Evolutionary conservation across 2,797 vertebrate genomes (phyloP).

Genomic region (Sebastes kiyomatsui): DNA sequence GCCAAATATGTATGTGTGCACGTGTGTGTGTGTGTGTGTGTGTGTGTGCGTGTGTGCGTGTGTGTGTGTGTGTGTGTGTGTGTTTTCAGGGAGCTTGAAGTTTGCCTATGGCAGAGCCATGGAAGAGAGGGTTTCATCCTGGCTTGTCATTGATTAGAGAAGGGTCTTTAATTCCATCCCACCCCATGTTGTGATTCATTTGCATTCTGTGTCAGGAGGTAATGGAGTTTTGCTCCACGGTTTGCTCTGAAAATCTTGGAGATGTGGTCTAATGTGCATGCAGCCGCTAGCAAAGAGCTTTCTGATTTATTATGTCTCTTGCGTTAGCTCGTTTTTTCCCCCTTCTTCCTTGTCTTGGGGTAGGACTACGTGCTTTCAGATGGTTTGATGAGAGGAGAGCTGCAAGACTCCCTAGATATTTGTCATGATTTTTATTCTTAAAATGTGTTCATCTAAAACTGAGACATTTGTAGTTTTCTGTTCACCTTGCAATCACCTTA

Average conservation of each 20-base stretch:
- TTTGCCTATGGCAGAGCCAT: slow-evolving; percentile 80
- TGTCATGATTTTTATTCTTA: slow-evolving; percentile 53
- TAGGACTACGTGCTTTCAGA: slow-evolving; percentile 36
- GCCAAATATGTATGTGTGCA: slow-evolving; percentile 21
- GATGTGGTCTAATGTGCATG: slow-evolving; percentile 99
- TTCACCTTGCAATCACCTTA: not conserved
- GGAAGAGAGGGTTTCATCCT: slow-evolving; percentile 88
- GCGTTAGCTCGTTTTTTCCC: slow-evolving; percentile 50
- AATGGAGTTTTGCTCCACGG: slow-evolving; percentile 98
- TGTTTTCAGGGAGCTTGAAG: slow-evolving; percentile 61
- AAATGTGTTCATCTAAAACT: slow-evolving; percentile 1
- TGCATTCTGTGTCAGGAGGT: slow-evolving; percentile 99
- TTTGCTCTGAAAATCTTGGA: slow-evolving; percentile 97
- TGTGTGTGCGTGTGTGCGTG: not conserved
- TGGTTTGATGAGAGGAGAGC: slow-evolving; percentile 15
- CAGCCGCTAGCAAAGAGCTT: slow-evolving; percentile 98
- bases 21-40: not conserved
- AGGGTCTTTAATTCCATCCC: slow-evolving; percentile 99
- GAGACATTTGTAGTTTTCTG: slow-evolving; percentile 12
- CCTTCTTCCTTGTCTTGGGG: slow-evolving; percentile 57
- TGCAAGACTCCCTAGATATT: slow-evolving; percentile 37
- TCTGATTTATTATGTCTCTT: slow-evolving; percentile 90
- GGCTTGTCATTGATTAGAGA: slow-evolving; percentile 99
- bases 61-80: slow-evolving; percentile 8
- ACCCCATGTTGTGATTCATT: slow-evolving; percentile 99